Conservation (phyloP, 2,888 invertebrate genomes). For the Tuta absoluta region DNA sequence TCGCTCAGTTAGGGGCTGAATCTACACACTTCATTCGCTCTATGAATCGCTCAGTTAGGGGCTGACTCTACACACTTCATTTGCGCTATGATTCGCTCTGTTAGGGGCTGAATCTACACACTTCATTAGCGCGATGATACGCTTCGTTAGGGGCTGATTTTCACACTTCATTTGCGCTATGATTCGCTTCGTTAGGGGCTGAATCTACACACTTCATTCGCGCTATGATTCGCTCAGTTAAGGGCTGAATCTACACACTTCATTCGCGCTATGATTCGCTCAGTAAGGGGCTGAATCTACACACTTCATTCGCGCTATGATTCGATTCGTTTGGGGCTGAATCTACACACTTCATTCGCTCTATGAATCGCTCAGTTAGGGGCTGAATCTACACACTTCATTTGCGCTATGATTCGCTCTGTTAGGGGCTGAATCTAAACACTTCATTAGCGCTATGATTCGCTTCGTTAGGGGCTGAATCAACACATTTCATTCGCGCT, state of each 20-base stretch:
- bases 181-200: background rate
- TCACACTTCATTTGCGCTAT: background rate
- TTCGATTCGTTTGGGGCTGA: background rate
- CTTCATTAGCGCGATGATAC: background rate
- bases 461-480: background rate
- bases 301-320: background rate
- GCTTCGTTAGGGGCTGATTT: background rate
- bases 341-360: background rate
- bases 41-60: too few species aligned
- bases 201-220: background rate
- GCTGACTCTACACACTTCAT: background rate
- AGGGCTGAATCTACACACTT: background rate
- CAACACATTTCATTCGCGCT: background rate
- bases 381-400: background rate
- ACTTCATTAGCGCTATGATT: background rate
- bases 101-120: background rate
- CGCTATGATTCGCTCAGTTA: background rate
- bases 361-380: background rate
- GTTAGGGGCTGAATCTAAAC: background rate
- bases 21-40: too few species aligned
- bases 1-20: too few species aligned
- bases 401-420: background rate
- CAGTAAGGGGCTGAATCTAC: background rate
- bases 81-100: conserved; percentile 82
- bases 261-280: background rate